Evolutionary conservation across 2,888 invertebrate genomes (phyloP).

Genomic region (Thyatira batis): DNA sequence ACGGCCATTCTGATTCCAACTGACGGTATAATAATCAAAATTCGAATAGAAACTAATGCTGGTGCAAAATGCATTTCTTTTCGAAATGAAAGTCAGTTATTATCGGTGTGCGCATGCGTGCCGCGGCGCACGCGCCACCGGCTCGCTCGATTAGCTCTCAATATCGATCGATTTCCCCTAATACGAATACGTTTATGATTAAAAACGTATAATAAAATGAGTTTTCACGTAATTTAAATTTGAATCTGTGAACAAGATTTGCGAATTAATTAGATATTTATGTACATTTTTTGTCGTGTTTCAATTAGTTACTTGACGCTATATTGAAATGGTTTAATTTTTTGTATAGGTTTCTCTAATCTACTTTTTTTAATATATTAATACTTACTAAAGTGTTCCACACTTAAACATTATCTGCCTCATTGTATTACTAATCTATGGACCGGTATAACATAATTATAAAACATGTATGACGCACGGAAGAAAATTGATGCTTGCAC

Average conservation of each 20-base stretch:
- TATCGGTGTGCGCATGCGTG: constrained; percentile 28
- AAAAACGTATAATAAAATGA: constrained; percentile 21
- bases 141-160: constrained; percentile 35
- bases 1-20: no score
- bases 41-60: background rate
- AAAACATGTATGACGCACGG: background rate
- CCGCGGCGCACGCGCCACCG: constrained; percentile 27
- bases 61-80: constrained; percentile 11
- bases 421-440: background rate
- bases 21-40: background rate
- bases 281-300: no score
- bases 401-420: background rate
- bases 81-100: constrained; percentile 38
- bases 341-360: no score
- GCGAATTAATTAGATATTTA: background rate
- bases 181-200: constrained; percentile 32
- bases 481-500: background rate
- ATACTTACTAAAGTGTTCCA: background rate
- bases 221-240: constrained; percentile 10
- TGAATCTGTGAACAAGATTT: background rate
- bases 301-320: no score
- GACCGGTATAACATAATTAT: background rate
- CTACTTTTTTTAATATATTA: no score
- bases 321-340: no score
- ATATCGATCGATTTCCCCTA: constrained; percentile 37